Evolutionary conservation across 2,888 invertebrate genomes (phyloP).

Genomic region (Hofmannophila pseudospretella): DNA sequence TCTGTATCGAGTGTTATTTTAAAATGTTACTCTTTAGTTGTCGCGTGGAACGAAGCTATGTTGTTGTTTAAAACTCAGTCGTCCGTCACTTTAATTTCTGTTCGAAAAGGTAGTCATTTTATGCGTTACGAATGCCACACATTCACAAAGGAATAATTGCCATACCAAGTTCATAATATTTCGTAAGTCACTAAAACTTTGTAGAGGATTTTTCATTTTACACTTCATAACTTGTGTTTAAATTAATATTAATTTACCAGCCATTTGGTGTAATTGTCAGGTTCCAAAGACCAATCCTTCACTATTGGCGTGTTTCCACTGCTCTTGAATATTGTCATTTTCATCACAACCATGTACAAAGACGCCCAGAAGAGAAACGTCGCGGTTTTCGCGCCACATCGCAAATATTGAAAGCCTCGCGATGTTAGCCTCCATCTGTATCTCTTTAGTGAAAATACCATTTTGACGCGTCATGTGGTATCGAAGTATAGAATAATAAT

Average conservation of each 20-base stretch:
- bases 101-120: too few relatives aligned
- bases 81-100: too few relatives aligned
- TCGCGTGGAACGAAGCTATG: too few relatives aligned
- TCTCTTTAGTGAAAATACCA: slow-evolving; percentile 54
- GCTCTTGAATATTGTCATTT: slow-evolving; percentile 69
- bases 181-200: too few relatives aligned
- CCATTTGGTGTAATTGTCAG: slow-evolving; percentile 72
- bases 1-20: too few relatives aligned
- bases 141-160: too few relatives aligned
- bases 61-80: too few relatives aligned
- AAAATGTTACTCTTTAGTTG: too few relatives aligned
- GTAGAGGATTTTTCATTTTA: too few relatives aligned
- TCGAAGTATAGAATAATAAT: slow-evolving; percentile 17
- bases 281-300: slow-evolving; percentile 55
- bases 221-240: neutral
- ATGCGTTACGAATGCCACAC: too few relatives aligned
- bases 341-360: slow-evolving; percentile 66
- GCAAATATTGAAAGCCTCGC: slow-evolving; percentile 53
- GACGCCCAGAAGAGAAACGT: slow-evolving; percentile 70
- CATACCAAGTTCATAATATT: too few relatives aligned
- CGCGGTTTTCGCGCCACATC: slow-evolving; percentile 65
- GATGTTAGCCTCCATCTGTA: slow-evolving; percentile 48
- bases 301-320: slow-evolving; percentile 39
- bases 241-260: slow-evolving; percentile 64
- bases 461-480: slow-evolving; percentile 56